Evolutionary conservation across 2,888 invertebrate species (phyloP), one percentile per base, ranked within the genome.

Genomic region (Cacoxenus indagator): DNA sequence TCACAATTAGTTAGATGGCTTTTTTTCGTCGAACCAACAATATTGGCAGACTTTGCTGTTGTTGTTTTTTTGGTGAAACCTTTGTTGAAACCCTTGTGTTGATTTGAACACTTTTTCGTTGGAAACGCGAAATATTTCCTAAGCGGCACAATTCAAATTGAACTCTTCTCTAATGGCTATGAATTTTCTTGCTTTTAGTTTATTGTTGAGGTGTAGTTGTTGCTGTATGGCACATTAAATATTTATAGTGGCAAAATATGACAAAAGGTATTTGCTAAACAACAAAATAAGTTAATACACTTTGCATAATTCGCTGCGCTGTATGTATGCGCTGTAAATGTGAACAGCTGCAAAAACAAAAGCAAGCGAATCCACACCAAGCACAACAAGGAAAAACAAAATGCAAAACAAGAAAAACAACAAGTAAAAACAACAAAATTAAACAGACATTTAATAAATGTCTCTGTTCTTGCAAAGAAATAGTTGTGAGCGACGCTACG

Each of bases 1-100:
- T 81, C 75, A 76, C 81, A 82, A 79, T 79, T 79, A 79, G 82
- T 79, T 77, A 78, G 76, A 71, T 73, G 68, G 70, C 66, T 66
- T 65, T 70, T 54, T 37, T 37, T 11, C 37, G 1, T 19, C 17
- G 17, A 19, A 43, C 9, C 19, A 19, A 48, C 19, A 3, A 5
- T 22, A 8, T 51, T 19, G 8, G 45, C 11, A 43, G 43, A 1
- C n/a, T n/a, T 37, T 37, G 37, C 0, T 31, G 31, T 37, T 37
- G 37, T 37, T 37, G 37, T 0, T 37, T 11, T 37, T n/a, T n/a
- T n/a, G n/a, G n/a, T 14, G 37, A 37, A 14, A 4, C 2, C 14
- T 37, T 37, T 37, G 37, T n/a, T n/a, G n/a, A n/a, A n/a, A n/a
- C n/a, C n/a, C n/a, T n/a, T n/a, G n/a, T n/a, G n/a, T n/a, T n/a